Percentiles rank a stretch among this genome's conserved stretches.
These are phyloP conservation scores for Phrynocephalus guinanensis DNA, from an alignment of 2,797 vertebrate species.

Conservation along the genomic window DNA sequence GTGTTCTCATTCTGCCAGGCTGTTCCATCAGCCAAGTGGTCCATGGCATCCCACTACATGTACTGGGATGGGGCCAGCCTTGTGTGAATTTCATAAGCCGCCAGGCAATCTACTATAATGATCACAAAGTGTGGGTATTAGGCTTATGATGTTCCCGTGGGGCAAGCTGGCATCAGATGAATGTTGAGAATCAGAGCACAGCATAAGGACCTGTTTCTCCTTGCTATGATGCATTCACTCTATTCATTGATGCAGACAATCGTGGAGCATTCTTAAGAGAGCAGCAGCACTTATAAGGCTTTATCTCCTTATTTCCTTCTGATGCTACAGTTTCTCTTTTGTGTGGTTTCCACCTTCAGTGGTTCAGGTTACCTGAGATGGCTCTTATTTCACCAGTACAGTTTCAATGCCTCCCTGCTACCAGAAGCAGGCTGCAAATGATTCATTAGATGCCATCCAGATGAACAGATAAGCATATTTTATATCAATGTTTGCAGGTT, in stretches of 20 bases:
- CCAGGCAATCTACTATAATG: background rate
- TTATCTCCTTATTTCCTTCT: background rate
- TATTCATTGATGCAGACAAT: background rate
- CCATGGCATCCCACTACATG: background rate
- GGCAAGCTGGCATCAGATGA: background rate
- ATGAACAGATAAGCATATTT: background rate
- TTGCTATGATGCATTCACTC: background rate
- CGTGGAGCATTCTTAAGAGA: background rate
- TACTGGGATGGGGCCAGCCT: background rate
- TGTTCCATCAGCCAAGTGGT: background rate
- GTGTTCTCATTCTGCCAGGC: background rate
- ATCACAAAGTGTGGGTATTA: background rate
- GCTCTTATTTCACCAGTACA: constrained; percentile 22
- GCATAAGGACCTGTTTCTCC: background rate
- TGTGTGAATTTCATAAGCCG: background rate
- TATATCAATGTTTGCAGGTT: background rate
- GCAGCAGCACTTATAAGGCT: background rate
- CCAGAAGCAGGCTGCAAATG: background rate
- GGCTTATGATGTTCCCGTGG: background rate
- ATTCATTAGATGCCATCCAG: constrained; percentile 2
- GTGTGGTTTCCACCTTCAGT: background rate
- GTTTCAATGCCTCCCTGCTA: constrained; percentile 13
- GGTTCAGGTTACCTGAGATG: constrained; percentile 9
- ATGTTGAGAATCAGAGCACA: background rate
- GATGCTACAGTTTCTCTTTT: background rate